These are phyloP conservation scores for Sorex maritimensis DNA, from an alignment of 2,797 vertebrate species.

Conservation along the genomic window DNA sequence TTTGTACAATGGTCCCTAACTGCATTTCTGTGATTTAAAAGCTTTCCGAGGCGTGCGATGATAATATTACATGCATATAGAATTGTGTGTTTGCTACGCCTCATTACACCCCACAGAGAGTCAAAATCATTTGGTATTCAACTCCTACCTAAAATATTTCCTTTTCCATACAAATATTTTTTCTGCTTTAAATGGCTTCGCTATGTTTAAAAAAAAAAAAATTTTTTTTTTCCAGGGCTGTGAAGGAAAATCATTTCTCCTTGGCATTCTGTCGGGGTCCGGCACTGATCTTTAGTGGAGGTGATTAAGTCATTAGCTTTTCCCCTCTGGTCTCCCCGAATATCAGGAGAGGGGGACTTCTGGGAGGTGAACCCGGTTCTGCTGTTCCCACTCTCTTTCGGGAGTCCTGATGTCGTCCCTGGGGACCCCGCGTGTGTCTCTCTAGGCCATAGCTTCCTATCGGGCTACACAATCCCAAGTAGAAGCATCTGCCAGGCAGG, in stretches of 20 bases:
- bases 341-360: background rate
- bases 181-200: constrained; percentile 89
- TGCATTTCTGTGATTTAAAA: constrained; percentile 95
- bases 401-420: constrained; percentile 31
- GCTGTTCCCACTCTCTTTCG: background rate
- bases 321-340: background rate
- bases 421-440: background rate
- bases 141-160: constrained; percentile 92
- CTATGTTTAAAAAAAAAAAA: constrained; percentile 83
- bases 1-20: constrained; percentile 96
- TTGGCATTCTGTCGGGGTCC: constrained; percentile 77
- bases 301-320: background rate
- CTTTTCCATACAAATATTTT: constrained; percentile 89
- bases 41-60: constrained; percentile 93
- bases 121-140: constrained; percentile 93
- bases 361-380: background rate
- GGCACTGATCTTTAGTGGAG: constrained; percentile 45
- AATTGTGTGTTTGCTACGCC: constrained; percentile 93
- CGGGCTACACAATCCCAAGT: constrained; percentile 24
- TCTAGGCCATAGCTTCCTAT: background rate
- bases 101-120: constrained; percentile 95
- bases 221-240: background rate
- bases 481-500: background rate
- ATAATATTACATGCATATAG: constrained; percentile 94
- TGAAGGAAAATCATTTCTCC: constrained; percentile 82